Evolutionary conservation across 2,888 invertebrate species (phyloP).

Genomic region (Bunonema sp.): DNA sequence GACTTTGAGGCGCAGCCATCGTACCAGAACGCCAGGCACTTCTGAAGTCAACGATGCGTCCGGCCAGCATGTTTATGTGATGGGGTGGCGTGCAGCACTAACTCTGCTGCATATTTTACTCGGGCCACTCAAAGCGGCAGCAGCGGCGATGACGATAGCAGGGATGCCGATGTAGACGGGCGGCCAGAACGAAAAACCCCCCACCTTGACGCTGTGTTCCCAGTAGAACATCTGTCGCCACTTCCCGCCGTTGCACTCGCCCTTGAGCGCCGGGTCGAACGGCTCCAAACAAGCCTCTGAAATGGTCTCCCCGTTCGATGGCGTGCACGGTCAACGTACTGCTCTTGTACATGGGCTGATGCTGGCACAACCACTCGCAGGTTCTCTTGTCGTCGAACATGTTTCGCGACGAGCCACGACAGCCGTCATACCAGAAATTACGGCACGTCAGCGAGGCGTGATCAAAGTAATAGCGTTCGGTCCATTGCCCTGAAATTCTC

Average conservation of each 20-base stretch:
- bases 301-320: slow-evolving; percentile 5
- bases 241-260: slow-evolving; percentile 37
- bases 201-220: slow-evolving; percentile 21
- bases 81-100: no score
- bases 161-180: not conserved
- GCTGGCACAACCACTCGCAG: slow-evolving; percentile 41
- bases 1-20: slow-evolving; percentile 31
- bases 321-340: slow-evolving; percentile 14
- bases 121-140: no score
- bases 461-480: slow-evolving; percentile 39
- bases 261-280: slow-evolving; percentile 35
- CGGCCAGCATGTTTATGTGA: not conserved
- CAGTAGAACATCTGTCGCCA: slow-evolving; percentile 39
- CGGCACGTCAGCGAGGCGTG: slow-evolving; percentile 31
- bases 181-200: no score
- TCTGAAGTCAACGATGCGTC: slow-evolving; percentile 7
- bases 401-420: slow-evolving; percentile 24
- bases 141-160: no score
- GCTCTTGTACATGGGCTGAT: slow-evolving; percentile 31
- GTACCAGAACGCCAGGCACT: slow-evolving; percentile 38
- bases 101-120: not conserved
- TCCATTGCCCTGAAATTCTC: slow-evolving; percentile 36
- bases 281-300: slow-evolving; percentile 30
- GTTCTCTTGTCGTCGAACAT: slow-evolving; percentile 37
- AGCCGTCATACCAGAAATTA: slow-evolving; percentile 33